Conservation (phyloP, 2,113 vertebrate genomes). For the Chloropsis hardwickii region DNA sequence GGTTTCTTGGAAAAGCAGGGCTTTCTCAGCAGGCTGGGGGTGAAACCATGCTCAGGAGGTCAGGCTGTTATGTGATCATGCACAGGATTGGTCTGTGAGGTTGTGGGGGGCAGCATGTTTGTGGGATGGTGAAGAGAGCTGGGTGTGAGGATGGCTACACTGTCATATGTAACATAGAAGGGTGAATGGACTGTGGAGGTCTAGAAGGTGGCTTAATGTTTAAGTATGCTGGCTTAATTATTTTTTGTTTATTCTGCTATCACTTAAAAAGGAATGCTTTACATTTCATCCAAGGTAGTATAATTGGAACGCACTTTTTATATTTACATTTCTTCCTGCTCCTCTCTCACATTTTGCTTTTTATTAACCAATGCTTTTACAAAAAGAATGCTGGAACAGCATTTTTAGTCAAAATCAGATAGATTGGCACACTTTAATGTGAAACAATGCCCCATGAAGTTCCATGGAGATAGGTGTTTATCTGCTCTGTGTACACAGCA, state of each 20-base stretch:
- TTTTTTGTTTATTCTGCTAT: not conserved
- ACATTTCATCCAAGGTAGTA: not conserved
- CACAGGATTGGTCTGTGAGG: not conserved
- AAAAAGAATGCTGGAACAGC: not conserved
- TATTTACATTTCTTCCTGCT: not conserved
- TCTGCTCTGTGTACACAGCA: not conserved
- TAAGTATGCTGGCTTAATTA: not conserved
- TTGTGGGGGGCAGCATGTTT: not conserved
- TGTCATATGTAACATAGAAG: not conserved
- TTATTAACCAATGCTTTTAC: not conserved
- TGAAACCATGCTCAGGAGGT: not conserved
- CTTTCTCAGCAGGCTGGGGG: not conserved
- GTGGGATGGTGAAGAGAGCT: not conserved
- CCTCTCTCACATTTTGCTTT: not conserved
- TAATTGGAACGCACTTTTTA: not conserved
- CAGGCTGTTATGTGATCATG: not conserved
- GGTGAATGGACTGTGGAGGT: not conserved
- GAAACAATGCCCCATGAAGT: not conserved
- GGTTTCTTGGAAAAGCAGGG: not conserved
- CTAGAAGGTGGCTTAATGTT: not conserved
- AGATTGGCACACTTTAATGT: not conserved
- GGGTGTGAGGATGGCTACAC: not conserved
- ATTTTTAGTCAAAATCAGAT: not conserved
- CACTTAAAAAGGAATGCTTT: conserved; percentile 40
- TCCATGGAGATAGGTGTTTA: not conserved